Evolutionary conservation across 2,113 vertebrate species (phyloP).

Genomic region (Micromys minutus): DNA sequence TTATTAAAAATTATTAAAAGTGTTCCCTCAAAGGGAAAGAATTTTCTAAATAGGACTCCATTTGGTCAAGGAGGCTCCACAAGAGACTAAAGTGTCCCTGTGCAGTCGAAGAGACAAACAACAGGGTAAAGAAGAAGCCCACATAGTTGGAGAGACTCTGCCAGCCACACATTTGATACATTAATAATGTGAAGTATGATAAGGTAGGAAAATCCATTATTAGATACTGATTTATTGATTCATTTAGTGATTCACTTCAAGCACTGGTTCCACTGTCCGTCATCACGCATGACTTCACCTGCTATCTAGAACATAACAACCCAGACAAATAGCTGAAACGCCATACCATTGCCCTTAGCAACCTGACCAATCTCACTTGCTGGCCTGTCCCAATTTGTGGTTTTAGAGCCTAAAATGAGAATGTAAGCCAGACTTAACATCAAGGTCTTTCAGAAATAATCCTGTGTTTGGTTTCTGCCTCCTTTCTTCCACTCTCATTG

Average conservation of each 20-base stretch:
- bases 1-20: slow-evolving; percentile 5
- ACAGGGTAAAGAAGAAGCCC: background rate
- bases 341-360: background rate
- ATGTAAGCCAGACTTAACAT: background rate
- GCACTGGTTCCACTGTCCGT: background rate
- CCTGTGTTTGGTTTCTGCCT: background rate
- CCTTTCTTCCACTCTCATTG: background rate
- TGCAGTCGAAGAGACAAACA: background rate
- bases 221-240: background rate
- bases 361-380: background rate
- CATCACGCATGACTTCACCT: background rate
- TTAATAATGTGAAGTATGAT: background rate
- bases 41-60: background rate
- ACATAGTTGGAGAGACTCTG: background rate
- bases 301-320: background rate
- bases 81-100: background rate
- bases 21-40: background rate
- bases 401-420: background rate
- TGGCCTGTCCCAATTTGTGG: background rate
- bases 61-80: background rate
- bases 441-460: background rate
- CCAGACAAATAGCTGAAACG: background rate
- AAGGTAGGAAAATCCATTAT: background rate
- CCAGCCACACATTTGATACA: background rate
- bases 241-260: background rate